Conservation (phyloP, 1,140 invertebrate species). For the Thalassaphorura encarpata region DNA sequence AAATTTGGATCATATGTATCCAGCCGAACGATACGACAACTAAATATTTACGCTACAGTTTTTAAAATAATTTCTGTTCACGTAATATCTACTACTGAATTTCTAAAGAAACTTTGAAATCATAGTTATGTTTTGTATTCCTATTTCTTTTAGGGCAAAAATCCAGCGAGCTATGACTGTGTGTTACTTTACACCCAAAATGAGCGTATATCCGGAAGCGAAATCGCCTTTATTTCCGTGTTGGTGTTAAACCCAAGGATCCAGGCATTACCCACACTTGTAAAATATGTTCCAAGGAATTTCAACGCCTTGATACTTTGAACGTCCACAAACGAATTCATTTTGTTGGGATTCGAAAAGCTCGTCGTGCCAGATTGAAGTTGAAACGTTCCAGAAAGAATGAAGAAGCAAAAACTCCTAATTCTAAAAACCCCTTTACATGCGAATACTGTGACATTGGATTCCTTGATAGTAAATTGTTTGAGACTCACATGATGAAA, state of each 20-base stretch:
- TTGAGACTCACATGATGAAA: conserved; percentile 24
- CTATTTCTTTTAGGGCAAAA: conserved; percentile 10
- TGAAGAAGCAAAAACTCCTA: conserved; percentile 43
- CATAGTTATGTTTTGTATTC: neutral
- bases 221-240: conserved; percentile 5
- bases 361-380: neutral
- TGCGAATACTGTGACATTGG: conserved; percentile 54
- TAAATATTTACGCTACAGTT: too few species aligned
- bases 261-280: conserved; percentile 46
- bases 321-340: conserved; percentile 12
- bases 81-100: neutral
- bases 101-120: neutral
- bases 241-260: conserved; percentile 32
- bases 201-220: conserved; percentile 10
- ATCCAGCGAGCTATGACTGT: conserved; percentile 21
- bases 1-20: neutral
- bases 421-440: conserved; percentile 51
- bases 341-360: conserved; percentile 18
- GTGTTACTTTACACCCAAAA: conserved; percentile 20
- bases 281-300: conserved; percentile 42
- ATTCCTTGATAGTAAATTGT: conserved; percentile 38
- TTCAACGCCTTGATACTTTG: conserved; percentile 2
- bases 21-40: too few species aligned
- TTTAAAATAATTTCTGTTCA: neutral
- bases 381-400: neutral